These are phyloP conservation scores for Castor canadensis DNA, from an alignment of 2,113 vertebrate genomes.

Conservation along the genomic window DNA sequence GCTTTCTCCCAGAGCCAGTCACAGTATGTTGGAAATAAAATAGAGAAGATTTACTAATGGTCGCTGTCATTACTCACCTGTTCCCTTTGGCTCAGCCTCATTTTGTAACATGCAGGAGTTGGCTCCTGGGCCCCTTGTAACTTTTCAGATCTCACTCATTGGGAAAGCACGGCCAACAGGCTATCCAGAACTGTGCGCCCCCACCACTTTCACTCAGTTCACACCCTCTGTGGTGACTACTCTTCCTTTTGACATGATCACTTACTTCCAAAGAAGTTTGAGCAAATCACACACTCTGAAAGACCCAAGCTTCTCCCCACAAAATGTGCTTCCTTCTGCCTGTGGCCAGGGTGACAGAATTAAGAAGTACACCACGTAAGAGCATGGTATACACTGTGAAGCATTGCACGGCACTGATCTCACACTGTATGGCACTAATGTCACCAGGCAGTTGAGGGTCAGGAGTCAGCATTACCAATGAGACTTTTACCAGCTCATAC, in stretches of 20 bases:
- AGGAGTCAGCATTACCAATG: background rate
- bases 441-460: background rate
- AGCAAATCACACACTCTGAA: background rate
- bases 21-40: background rate
- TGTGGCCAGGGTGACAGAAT: background rate
- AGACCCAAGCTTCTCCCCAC: background rate
- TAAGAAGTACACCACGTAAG: background rate
- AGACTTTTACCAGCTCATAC: background rate
- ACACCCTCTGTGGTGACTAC: background rate
- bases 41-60: background rate
- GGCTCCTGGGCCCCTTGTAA: background rate
- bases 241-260: background rate
- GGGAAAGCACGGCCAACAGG: background rate
- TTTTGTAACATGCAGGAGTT: background rate
- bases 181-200: too few species aligned
- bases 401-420: too few species aligned
- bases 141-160: background rate
- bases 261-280: fast-evolving
- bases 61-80: background rate
- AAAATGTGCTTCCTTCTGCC: background rate
- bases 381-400: background rate
- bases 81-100: background rate
- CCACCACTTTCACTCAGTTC: background rate
- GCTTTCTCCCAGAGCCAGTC: background rate
- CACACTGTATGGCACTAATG: background rate